Evolutionary conservation across 2,113 vertebrate genomes (phyloP).

Genomic region (Alligator mississippiensis): DNA sequence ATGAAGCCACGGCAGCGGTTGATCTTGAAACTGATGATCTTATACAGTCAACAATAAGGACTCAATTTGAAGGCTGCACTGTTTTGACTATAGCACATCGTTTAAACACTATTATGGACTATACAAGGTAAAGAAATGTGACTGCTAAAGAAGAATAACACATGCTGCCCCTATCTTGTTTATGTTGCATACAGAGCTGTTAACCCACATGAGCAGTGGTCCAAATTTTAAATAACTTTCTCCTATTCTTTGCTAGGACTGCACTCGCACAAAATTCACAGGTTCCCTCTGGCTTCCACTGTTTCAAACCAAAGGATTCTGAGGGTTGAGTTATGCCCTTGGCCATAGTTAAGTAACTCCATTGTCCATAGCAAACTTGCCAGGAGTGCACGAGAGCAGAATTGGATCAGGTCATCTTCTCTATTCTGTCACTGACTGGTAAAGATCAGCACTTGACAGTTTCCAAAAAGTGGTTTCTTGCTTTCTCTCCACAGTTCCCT

Average conservation of each 20-base stretch:
- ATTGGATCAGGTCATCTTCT: neutral
- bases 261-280: neutral
- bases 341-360: neutral
- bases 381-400: neutral
- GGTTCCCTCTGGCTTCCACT: neutral
- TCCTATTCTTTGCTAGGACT: neutral
- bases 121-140: conserved; percentile 81
- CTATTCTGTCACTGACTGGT: neutral
- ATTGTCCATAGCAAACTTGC: neutral
- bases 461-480: neutral
- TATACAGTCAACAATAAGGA: conserved; percentile 94
- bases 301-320: neutral
- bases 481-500: neutral
- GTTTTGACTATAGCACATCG: conserved; percentile 96
- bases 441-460: neutral
- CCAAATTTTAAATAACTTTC: neutral
- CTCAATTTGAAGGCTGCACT: conserved; percentile 91
- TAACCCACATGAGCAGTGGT: neutral
- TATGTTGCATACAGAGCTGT: neutral
- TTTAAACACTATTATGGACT: conserved; percentile 97
- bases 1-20: conserved; percentile 96
- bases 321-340: neutral
- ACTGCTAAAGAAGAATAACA: neutral
- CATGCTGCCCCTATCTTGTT: neutral
- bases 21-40: conserved; percentile 95